Base-by-base conservation (phyloP, 2,113 vertebrate species). In the Fukomys damarensis region DNA sequence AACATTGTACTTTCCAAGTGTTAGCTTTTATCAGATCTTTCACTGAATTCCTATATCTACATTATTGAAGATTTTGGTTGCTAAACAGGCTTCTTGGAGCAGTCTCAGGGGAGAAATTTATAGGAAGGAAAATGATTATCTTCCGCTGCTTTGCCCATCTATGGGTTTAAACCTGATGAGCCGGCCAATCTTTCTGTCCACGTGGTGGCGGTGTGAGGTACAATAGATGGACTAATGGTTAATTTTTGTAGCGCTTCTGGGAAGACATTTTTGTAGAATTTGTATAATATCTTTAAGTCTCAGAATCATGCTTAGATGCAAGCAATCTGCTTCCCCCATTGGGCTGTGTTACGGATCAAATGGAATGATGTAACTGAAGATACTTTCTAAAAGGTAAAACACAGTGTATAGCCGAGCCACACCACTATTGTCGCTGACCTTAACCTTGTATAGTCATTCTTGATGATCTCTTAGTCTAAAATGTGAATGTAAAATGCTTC, bases 301-400 rank as follows among this genome's bases (percentile, higher is more conserved):
- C 22, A 80, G 72, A 86, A n/a, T 86, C 3, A 22, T 80, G 10
- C 52, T 52, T 26, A 54, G 32, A 43, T 76, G 10, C 10, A 4
- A 54, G 16, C 12, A 2, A 2, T 7, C 26, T 56, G 5, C 2
- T 28, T 61, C 9, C 3, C 19, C 30, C 5, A 2, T 22, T 35
- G 24, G 10, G 1, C 13, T 80, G n/a, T n/a, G n/a, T n/a, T n/a
- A n/a, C n/a, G n/a, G 2, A 3, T 32, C 17, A 59, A 24, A 79
- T 79, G 46, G 26, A 8, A 32, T 35, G 17, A 35, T 35, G 41
- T 35, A 58, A 41, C 26, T 41, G 16, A 41, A 38, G 20, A 74
- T 17, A 41, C 16, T 56, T 41, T 32, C 7, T 46, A 89, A 85
- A 63, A 17, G 41, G 14, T 76, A 32, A 74, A 58, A 86, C 24